Base-by-base conservation (phyloP, 1,140 invertebrate genomes). In the Magallana ariakensis region DNA sequence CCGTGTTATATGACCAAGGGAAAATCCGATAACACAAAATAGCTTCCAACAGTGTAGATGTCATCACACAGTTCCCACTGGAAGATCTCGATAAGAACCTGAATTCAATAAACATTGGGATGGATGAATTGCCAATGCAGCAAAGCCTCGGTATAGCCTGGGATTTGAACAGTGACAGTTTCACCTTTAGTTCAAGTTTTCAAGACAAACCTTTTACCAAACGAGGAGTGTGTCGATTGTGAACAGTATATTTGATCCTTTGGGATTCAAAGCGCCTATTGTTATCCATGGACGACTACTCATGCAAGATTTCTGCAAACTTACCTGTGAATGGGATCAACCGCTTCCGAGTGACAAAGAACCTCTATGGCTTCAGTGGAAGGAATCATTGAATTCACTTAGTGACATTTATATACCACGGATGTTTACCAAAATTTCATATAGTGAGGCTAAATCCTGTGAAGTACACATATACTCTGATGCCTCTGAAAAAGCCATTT, bases 191-290 rank as follows among this genome's bases (percentile, higher is more conserved):
- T 89, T 33, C 60, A 22, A 10, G 56, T 87, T 46, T 83, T 80
- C 6, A 58, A 8, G 54, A 80, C 7, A 54, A 84, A 33, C 88
- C 90, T 22, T 22, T 33, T 15, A 85, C 55, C 56, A 55, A 88
- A 13, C 54, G 88, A 81, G 88, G 90, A 16, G 66, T 16, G 53
- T 91, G 10, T 89, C 88, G 13, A 88, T 57, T 16, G 22, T 92
- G 16, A 87, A 85, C 13, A 87, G 80, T 33, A 58, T 90, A n/a
- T 92, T 70, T 83, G 90, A 92, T 55, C 90, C 90, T 2, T 13
- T 91, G 13, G 90, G 91, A 81, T 90, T 91, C 33, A 46, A 89
- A 9, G 83, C 91, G 6, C 85, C 89, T 0, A 26, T 91, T 0
- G 80, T 85, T 46, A 82, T 89, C 33, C 53, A 60, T 9, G 89